Conservation (phyloP, 1,140 invertebrate species). For the Lerema accius region DNA sequence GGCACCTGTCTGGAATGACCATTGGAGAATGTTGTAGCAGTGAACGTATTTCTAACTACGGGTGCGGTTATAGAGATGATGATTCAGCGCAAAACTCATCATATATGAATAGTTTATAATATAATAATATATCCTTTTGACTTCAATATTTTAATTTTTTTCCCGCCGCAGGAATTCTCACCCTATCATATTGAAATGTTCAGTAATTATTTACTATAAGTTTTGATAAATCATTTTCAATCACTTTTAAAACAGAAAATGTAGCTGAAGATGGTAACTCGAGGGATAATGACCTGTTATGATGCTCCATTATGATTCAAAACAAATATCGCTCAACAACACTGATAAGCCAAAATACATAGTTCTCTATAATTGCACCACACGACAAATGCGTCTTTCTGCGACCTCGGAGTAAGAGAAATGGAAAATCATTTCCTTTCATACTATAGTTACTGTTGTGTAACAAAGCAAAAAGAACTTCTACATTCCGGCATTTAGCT, state of each 20-base stretch:
- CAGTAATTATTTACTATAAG: too few relatives aligned
- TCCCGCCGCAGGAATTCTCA: too few relatives aligned
- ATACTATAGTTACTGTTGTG: conserved; percentile 55
- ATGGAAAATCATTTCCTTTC: conserved; percentile 64
- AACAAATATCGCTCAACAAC: neutral
- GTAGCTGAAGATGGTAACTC: too few relatives aligned
- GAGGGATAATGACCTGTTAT: too few relatives aligned
- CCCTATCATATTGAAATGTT: too few relatives aligned
- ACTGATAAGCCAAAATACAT: neutral
- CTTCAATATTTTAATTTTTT: too few relatives aligned
- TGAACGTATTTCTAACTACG: conserved; percentile 48
- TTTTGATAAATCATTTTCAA: too few relatives aligned
- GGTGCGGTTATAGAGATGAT: conserved; percentile 3
- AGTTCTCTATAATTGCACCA: conserved; percentile 13
- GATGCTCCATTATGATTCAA: neutral
- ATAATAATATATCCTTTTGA: too few relatives aligned
- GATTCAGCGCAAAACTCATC: too few relatives aligned
- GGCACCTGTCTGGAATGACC: conserved; percentile 50
- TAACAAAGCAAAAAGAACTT: conserved; percentile 57
- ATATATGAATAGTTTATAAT: too few relatives aligned
- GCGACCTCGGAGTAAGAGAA: conserved; percentile 54
- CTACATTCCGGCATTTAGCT: conserved; percentile 55
- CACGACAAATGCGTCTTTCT: conserved; percentile 46
- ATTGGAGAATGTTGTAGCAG: conserved; percentile 42
- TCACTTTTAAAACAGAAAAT: too few relatives aligned